A percentile compares a stretch with the other conserved stretches of the same genome.
Evolutionary conservation across 2,888 invertebrate genomes (phyloP).

Genomic region (Andrena minutula): DNA sequence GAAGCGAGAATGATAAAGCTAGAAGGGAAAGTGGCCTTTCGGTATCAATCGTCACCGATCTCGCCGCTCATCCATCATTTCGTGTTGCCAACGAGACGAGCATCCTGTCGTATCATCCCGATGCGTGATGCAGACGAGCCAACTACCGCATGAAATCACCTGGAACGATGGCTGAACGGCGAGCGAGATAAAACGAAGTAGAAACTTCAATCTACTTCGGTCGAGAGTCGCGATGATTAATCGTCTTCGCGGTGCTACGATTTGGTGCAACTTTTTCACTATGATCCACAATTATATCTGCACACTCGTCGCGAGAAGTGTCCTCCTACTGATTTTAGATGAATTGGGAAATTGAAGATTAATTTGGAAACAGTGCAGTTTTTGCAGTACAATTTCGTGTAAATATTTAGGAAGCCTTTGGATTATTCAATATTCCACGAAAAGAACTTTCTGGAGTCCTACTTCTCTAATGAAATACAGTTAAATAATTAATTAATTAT

Average conservation of each 20-base stretch:
- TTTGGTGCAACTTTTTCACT: constrained; percentile 14
- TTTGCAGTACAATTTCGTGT: no score
- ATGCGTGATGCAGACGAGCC: neutral
- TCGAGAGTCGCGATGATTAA: constrained; percentile 30
- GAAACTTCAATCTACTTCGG: constrained; percentile 28
- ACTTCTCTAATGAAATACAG: no score
- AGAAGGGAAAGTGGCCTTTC: constrained; percentile 7
- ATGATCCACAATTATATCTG: constrained; percentile 26
- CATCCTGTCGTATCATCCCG: constrained; percentile 23
- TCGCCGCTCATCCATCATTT: constrained; percentile 45
- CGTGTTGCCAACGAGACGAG: constrained; percentile 20
- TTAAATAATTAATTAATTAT: no score
- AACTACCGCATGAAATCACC: constrained; percentile 35
- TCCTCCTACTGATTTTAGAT: neutral
- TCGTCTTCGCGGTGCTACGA: neutral
- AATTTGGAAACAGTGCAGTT: no score
- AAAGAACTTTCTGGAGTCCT: no score
- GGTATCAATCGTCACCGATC: constrained; percentile 45
- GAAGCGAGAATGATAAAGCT: constrained; percentile 8
- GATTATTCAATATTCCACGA: no score
- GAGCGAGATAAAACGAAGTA: constrained; percentile 32
- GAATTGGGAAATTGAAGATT: no score
- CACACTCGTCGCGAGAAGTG: neutral
- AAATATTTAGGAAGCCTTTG: no score
- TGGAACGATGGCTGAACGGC: constrained; percentile 28